Evolutionary conservation across 1,140 invertebrate genomes (phyloP).

Genomic region (Magallana gigas): DNA sequence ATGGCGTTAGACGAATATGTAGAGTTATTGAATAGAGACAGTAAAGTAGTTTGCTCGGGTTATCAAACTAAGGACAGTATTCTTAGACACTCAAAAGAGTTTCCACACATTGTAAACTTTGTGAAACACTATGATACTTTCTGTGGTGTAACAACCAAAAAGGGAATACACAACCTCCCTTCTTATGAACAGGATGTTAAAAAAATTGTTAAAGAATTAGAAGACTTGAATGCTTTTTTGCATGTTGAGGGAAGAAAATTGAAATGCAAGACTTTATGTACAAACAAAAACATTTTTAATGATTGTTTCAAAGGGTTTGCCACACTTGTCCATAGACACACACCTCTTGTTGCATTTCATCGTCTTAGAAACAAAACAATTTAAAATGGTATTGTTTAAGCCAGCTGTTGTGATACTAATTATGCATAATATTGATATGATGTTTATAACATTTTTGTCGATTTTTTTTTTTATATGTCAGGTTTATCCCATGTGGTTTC

Average conservation of each 20-base stretch:
- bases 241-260: neutral
- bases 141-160: neutral
- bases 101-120: constrained; percentile 27
- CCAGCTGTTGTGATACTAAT: too few relatives aligned
- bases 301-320: constrained; percentile 4
- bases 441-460: too few relatives aligned
- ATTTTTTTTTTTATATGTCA: too few relatives aligned
- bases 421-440: too few relatives aligned
- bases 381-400: too few relatives aligned
- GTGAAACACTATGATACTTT: constrained; percentile 30
- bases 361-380: constrained; percentile 13
- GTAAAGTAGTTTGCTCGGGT: neutral
- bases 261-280: neutral
- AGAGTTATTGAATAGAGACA: constrained; percentile 40
- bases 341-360: constrained; percentile 31
- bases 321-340: constrained; percentile 7
- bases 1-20: constrained; percentile 44
- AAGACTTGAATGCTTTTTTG: constrained; percentile 17
- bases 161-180: constrained; percentile 46
- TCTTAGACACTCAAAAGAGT: constrained; percentile 47
- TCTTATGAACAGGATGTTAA: constrained; percentile 24
- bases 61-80: constrained; percentile 50
- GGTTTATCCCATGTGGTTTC: too few relatives aligned
- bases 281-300: constrained; percentile 4
- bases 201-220: constrained; percentile 12